phyloP scores from a whole-genome alignment of 2,113 vertebrate genomes.

The Varanus komodoensis region DNA sequence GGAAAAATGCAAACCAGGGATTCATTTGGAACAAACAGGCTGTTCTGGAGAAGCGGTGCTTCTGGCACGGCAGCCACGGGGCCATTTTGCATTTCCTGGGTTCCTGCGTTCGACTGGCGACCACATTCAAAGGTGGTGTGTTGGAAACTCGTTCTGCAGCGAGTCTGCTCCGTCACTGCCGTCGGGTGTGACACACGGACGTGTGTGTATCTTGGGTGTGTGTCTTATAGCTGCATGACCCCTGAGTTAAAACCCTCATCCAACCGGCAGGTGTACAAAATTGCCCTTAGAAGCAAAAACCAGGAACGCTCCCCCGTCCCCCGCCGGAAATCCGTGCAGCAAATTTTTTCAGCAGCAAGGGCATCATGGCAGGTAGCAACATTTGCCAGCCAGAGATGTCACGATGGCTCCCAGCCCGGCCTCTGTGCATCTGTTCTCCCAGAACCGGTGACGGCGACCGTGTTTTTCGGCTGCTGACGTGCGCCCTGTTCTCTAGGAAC shows the following conservation, averaged over 20 bases:
- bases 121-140: neutral
- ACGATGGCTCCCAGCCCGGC: neutral
- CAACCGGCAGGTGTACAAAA: neutral
- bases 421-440: neutral
- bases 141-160: neutral
- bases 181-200: neutral
- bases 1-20: neutral
- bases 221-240: neutral
- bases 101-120: neutral
- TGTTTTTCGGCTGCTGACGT: neutral
- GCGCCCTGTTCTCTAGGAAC: neutral
- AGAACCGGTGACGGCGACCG: neutral
- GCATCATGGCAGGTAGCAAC: neutral
- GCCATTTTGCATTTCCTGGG: constrained; percentile 17
- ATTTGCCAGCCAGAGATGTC: neutral
- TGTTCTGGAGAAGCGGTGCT: neutral
- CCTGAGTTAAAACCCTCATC: neutral
- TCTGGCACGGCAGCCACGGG: neutral
- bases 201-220: neutral
- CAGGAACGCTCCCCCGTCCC: too few species aligned
- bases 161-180: neutral
- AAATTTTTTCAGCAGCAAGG: neutral
- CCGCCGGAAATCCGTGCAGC: neutral
- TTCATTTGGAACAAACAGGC: neutral
- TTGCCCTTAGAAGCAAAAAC: neutral